A percentile compares a stretch with the other conserved stretches of the same genome.
These are phyloP conservation scores for Hapalemur alaotrensis DNA, from an alignment of 2,797 vertebrate species.

Conservation along the genomic window DNA sequence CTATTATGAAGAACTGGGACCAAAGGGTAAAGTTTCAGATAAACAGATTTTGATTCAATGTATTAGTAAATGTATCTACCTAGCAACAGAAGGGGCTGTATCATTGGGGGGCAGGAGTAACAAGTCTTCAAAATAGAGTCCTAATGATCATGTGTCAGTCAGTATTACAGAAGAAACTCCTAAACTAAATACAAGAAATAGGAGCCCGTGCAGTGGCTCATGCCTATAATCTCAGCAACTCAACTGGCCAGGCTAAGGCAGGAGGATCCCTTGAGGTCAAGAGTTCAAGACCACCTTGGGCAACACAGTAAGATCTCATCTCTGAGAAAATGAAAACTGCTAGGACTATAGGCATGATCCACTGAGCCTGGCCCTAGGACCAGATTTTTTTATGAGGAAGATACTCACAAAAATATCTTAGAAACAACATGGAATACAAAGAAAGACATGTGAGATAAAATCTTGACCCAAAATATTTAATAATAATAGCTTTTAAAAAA, in stretches of 20 bases:
- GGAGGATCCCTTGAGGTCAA: not conserved
- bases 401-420: not conserved
- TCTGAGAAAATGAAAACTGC: not conserved
- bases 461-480: not conserved
- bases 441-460: not conserved
- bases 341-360: not conserved
- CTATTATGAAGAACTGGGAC: not conserved
- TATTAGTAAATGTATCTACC: not conserved
- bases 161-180: not conserved
- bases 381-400: not conserved
- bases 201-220: not conserved
- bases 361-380: not conserved
- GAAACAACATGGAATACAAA: not conserved
- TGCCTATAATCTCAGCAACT: not conserved
- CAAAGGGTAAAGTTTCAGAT: constrained; percentile 9
- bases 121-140: not conserved
- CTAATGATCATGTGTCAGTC: not conserved
- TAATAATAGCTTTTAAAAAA: not conserved
- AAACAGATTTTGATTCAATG: constrained; percentile 21
- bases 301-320: not conserved
- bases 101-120: not conserved
- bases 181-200: not conserved
- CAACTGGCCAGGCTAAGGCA: not conserved
- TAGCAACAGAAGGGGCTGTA: not conserved
- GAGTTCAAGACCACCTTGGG: not conserved